Evolutionary conservation across 2,113 vertebrate genomes (phyloP).

Genomic region (Nipponia nippon): DNA sequence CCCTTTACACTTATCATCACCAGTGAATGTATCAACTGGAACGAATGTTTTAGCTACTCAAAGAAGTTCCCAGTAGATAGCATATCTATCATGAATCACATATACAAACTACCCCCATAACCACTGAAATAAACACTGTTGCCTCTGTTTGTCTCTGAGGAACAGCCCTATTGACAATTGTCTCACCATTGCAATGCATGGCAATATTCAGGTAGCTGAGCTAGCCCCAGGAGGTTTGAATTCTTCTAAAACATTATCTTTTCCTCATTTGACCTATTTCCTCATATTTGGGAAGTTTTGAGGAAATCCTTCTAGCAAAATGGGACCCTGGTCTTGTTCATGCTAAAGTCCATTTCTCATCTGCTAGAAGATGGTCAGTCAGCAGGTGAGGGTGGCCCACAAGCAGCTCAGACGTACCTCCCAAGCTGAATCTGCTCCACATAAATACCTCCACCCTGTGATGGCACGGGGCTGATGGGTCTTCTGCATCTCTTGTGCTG

Average conservation of each 20-base stretch:
- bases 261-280: background rate
- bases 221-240: background rate
- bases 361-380: background rate
- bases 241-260: background rate
- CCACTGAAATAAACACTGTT: background rate
- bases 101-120: background rate
- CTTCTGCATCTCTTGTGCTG: background rate
- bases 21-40: background rate
- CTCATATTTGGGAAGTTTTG: background rate
- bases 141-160: background rate
- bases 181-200: background rate
- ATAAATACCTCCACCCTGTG: background rate
- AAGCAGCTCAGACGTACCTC: background rate
- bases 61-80: background rate
- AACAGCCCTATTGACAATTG: background rate
- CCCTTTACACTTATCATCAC: background rate
- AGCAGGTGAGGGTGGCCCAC: background rate
- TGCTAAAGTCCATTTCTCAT: background rate
- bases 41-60: background rate
- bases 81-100: background rate
- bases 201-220: background rate
- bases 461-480: fast-evolving
- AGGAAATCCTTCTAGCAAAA: background rate
- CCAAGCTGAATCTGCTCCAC: background rate
- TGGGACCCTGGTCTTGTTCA: background rate